Conservation (phyloP, 1,140 invertebrate species). For the Lordiphosa collinella region DNA sequence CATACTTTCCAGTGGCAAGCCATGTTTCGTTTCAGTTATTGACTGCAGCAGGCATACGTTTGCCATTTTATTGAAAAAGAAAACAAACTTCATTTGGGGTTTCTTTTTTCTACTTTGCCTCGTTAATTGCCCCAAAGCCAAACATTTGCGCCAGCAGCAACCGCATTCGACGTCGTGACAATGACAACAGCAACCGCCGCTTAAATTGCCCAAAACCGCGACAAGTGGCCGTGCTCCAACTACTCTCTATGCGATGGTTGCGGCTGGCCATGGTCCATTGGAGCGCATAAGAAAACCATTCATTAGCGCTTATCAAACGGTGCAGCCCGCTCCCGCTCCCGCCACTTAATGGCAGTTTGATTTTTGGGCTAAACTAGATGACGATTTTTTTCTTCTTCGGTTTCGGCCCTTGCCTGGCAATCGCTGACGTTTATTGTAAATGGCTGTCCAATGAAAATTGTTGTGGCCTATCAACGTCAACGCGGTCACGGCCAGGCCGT, state of each 20-base stretch:
- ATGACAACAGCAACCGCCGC: conserved; percentile 72
- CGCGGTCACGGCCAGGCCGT: conserved; percentile 55
- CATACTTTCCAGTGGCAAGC: conserved; percentile 33
- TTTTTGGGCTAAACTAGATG: conserved; percentile 60
- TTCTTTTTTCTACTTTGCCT: conserved; percentile 21
- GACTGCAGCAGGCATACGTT: conserved; percentile 69
- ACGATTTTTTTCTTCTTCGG: conserved; percentile 24
- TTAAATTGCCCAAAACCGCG: conserved; percentile 76
- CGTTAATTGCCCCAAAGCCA: conserved; percentile 75
- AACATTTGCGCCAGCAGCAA: conserved; percentile 68
- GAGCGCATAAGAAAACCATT: conserved; percentile 76
- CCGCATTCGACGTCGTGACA: conserved; percentile 60
- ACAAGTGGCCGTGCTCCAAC: conserved; percentile 60
- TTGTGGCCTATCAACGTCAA: conserved; percentile 77
- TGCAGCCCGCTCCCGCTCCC: conserved; percentile 21
- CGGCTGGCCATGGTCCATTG: conserved; percentile 53
- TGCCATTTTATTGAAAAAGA: conserved; percentile 69
- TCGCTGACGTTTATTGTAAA: conserved; percentile 76
- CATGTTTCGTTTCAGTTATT: conserved; percentile 44
- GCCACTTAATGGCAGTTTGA: conserved; percentile 62
- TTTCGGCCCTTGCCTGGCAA: conserved; percentile 26
- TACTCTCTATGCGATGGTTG: conserved; percentile 21
- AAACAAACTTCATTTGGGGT: conserved; percentile 24
- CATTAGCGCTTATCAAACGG: conserved; percentile 73
- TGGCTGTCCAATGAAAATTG: conserved; percentile 76